Percentiles rank a stretch among this genome's conserved stretches.
Evolutionary conservation across 2,888 invertebrate genomes (phyloP).

Genomic region (Diaphora mendica): DNA sequence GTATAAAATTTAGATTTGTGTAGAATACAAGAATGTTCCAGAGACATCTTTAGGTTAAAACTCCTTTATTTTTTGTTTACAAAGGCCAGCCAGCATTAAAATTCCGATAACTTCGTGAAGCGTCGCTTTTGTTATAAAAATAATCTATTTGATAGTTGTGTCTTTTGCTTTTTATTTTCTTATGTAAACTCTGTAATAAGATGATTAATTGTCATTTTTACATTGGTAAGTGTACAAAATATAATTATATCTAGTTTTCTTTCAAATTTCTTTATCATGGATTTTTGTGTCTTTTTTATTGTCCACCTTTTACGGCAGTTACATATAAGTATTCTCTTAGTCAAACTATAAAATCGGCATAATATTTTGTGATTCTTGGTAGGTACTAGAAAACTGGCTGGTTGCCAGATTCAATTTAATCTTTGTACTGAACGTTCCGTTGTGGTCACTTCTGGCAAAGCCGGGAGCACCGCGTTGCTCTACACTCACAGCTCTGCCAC

Average conservation of each 20-base stretch:
- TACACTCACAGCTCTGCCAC: conserved; percentile 59
- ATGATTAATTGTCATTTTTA: not conserved
- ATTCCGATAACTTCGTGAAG: conserved; percentile 8
- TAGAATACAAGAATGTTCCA: not conserved
- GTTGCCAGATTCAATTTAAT: conserved; percentile 78
- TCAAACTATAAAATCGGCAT: conserved; percentile 72
- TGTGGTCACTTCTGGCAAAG: conserved; percentile 74
- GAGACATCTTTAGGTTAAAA: not conserved
- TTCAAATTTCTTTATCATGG: not conserved
- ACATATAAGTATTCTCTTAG: conserved; percentile 43
- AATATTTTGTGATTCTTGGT: conserved; percentile 76
- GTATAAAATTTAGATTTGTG: not conserved
- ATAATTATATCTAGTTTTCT: not conserved
- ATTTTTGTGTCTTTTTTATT: not conserved
- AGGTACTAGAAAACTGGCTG: conserved; percentile 67
- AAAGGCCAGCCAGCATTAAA: not conserved
- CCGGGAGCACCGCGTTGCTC: conserved; percentile 56
- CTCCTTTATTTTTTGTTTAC: not conserved
- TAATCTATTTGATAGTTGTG: not conserved
- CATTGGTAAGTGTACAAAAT: no score
- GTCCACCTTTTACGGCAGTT: not conserved
- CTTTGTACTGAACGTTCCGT: conserved; percentile 72
- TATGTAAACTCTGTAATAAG: not conserved
- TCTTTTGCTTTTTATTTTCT: not conserved
- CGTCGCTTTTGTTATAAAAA: conserved; percentile 4